Evolutionary conservation across 2,888 invertebrate species (phyloP).

Genomic region (Neoscelio sp.): DNA sequence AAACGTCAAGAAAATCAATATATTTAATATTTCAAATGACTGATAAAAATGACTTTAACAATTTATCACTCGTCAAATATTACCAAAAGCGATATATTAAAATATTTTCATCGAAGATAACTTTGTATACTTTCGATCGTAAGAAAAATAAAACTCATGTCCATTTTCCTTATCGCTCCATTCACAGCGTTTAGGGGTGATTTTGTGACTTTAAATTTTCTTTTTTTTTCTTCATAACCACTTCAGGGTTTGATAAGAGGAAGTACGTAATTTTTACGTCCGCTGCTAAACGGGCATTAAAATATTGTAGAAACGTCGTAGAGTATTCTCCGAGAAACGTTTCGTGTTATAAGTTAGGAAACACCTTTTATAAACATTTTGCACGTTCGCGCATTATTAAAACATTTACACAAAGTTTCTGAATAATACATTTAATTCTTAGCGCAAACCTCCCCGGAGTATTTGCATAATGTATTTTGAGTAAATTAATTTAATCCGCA

Average conservation of each 20-base stretch:
- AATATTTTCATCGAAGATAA: conserved; percentile 27
- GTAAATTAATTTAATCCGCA: no score
- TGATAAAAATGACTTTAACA: conserved; percentile 8
- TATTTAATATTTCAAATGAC: background rate
- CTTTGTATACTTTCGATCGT: conserved; percentile 13
- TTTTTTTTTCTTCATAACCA: conserved; percentile 31
- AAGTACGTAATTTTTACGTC: conserved; percentile 4
- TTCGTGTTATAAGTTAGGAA: no score
- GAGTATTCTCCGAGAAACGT: no score
- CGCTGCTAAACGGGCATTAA: no score
- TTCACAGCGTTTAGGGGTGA: conserved; percentile 31
- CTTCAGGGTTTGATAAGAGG: conserved; percentile 37
- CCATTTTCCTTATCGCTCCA: conserved; percentile 30
- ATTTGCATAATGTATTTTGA: no score
- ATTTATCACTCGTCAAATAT: conserved; percentile 24
- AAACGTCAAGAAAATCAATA: no score
- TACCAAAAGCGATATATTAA: conserved; percentile 15
- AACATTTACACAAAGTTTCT: no score
- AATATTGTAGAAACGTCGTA: no score
- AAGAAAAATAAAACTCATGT: conserved; percentile 44
- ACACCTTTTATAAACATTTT: no score
- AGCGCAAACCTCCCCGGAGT: no score
- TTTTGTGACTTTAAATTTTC: conserved; percentile 20
- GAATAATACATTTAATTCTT: no score
- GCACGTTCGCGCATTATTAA: no score